phyloP scores from a whole-genome alignment of 1,140 invertebrate species.

The Dendrolimus kikuchii region DNA sequence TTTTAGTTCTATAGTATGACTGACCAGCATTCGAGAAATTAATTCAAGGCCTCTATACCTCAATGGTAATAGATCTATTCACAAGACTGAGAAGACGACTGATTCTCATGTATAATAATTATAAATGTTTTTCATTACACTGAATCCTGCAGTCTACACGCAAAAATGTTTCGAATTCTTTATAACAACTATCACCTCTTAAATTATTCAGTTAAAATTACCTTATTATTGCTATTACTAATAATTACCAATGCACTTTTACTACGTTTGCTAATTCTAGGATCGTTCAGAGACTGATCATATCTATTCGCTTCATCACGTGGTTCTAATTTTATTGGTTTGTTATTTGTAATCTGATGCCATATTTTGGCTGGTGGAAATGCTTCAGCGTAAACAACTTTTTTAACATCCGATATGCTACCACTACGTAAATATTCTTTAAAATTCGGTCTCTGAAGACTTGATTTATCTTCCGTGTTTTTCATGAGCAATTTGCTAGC shows the following conservation, averaged over 20 bases:
- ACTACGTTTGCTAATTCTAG: background rate
- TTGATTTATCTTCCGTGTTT: background rate
- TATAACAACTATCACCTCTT: too few relatives aligned
- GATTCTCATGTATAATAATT: too few relatives aligned
- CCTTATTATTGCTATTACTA: too few relatives aligned
- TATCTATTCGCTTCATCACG: slow-evolving; percentile 8
- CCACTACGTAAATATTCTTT: slow-evolving; percentile 1
- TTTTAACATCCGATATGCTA: slow-evolving; percentile 15
- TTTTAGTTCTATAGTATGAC: too few relatives aligned
- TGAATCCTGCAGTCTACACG: too few relatives aligned
- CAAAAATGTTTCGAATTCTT: too few relatives aligned
- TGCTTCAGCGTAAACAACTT: slow-evolving; percentile 20
- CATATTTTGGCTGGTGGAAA: slow-evolving; percentile 25
- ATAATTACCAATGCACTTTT: slow-evolving; percentile 1
- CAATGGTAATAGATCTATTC: too few relatives aligned
- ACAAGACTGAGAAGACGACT: too few relatives aligned
- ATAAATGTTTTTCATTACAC: too few relatives aligned
- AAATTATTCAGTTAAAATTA: too few relatives aligned
- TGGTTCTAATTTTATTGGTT: slow-evolving; percentile 20
- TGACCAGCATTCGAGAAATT: too few relatives aligned
- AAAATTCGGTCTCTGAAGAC: background rate
- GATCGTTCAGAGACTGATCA: slow-evolving; percentile 3
- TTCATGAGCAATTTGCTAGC: background rate
- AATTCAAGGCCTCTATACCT: too few relatives aligned
- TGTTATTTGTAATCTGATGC: slow-evolving; percentile 23